Base-by-base conservation (phyloP, 2,113 vertebrate genomes). In the Clarias batrachus region DNA sequence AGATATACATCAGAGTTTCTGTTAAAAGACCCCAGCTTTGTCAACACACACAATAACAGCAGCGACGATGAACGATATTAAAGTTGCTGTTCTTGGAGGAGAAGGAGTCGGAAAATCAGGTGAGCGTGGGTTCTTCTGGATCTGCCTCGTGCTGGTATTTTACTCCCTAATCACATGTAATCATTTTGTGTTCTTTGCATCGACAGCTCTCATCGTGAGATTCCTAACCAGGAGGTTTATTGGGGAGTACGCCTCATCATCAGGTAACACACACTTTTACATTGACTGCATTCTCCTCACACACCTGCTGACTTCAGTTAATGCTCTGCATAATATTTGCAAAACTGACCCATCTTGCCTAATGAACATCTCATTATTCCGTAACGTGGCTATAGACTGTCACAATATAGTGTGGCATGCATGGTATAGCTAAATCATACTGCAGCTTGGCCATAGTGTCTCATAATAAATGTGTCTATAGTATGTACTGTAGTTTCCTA, bases 31-130 rank as follows among this genome's bases (percentile, higher is more conserved):
- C 10, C 1, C 16, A 77, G 59, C 8, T 60, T n/a, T 13, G 19
- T 21, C 21, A 11, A 27, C 9, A 8, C 48, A 1, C 8, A 48
- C 30, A 17, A 60, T 33, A 56, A 62, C 1, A 73, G 27, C 57
- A 25, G 82, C 70, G 65, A 73, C 33, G 8, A 97, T 96, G 96
- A 90, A 92, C 37, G 94, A 95, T 6, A 92, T 96, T 54, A 97
- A 96, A 91, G 81, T 97, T 25, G 94, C 95, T 0, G 93, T 97
- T 71, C 87, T 97, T 88, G 96, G 96, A 70, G 91, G 95, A 0
- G 93, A 94, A 76, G 95, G 96, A 3, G 93, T 96, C 0, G 97
- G 96, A 3, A 97, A 97, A 88, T 97, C 97, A 87, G 96, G 96
- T 97, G 92, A 91, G 92, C 87, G 21, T 9, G 21, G 10, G 27